Percentiles rank a stretch among this genome's conserved stretches.
Evolutionary conservation across 2,888 invertebrate genomes (phyloP).

Genomic region (Prenolepis imparis): DNA sequence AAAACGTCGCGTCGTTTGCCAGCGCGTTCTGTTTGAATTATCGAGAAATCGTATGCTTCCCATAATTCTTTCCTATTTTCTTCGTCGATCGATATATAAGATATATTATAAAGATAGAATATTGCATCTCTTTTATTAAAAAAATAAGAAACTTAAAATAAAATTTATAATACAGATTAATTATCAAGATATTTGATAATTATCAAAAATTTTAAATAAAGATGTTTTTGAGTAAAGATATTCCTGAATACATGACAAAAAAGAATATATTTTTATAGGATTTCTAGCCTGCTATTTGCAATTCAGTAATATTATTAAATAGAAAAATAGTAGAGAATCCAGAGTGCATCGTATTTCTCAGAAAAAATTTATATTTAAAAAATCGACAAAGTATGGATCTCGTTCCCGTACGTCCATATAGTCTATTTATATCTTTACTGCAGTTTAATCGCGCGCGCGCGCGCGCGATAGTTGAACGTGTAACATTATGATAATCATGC

Average conservation of each 20-base stretch:
- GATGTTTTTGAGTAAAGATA: neutral
- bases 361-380: neutral
- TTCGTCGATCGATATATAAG: neutral
- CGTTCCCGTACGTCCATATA: slow-evolving; percentile 27
- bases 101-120: neutral
- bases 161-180: neutral
- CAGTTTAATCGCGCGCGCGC: slow-evolving; percentile 4
- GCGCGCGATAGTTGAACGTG: slow-evolving; percentile 35
- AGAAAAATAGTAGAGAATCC: neutral
- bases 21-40: slow-evolving; percentile 32
- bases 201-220: neutral
- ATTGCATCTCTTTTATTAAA: neutral
- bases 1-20: slow-evolving; percentile 19
- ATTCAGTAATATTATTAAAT: slow-evolving; percentile 1
- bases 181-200: neutral
- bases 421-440: slow-evolving; percentile 21
- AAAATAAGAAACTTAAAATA: neutral
- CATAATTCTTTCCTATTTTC: slow-evolving; percentile 25
- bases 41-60: slow-evolving; percentile 20
- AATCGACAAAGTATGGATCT: slow-evolving; percentile 8
- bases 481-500: slow-evolving; percentile 43
- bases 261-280: neutral
- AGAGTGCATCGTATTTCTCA: neutral
- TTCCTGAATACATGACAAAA: neutral
- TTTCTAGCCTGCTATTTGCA: neutral